Base-by-base conservation (phyloP, 2,113 vertebrate genomes). In the Seriola quinqueradiata region DNA sequence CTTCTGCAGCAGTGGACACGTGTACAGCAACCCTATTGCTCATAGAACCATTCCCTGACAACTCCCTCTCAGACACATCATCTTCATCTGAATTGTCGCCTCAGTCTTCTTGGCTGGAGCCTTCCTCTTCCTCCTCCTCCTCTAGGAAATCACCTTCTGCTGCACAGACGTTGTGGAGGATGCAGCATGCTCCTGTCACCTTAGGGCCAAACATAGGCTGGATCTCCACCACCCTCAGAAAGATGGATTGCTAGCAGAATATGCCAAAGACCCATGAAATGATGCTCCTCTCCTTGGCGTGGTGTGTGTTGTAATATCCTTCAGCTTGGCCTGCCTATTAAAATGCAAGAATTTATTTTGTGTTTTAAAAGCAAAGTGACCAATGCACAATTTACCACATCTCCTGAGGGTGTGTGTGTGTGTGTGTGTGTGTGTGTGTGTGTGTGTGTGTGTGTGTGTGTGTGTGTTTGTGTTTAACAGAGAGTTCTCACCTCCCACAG, bases 121-220 rank as follows among this genome's bases (percentile, higher is more conserved):
- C 72, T 21, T 21, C 59, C 23, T 38, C 25, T 50, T 13, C 44
- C 64, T 38, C 38, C 23, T 61, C 65, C 55, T 66, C 25, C 65
- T 83, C 55, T 60, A 57, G 57, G 75, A 64, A 57, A 61, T 65
- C 61, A 70, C 79, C 82, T 81, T 75, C 69, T 83, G 82, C 73
- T 74, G 60, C 72, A 69, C 73, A 83, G 76, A 85, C 61, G 46
- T 25, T 80, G 72, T 80, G 69, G 55, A 80, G 79, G 68, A 63
- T 52, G 65, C 44, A 61, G 57, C 68, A 42, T 1, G 2, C 65
- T 74, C 54, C 67, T 4, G 1, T 84, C 81, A 79, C 79, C 59
- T 81, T 7, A 16, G 36, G 63, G 55, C 21, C 67, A 74, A 84
- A 77, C 44, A 58, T 11, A 69, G 40, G 34, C 64, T 57, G 58